Evolutionary conservation across 1,140 invertebrate species (phyloP), one percentile per base, ranked within the genome.

Genomic region (Ephestia elutella): DNA sequence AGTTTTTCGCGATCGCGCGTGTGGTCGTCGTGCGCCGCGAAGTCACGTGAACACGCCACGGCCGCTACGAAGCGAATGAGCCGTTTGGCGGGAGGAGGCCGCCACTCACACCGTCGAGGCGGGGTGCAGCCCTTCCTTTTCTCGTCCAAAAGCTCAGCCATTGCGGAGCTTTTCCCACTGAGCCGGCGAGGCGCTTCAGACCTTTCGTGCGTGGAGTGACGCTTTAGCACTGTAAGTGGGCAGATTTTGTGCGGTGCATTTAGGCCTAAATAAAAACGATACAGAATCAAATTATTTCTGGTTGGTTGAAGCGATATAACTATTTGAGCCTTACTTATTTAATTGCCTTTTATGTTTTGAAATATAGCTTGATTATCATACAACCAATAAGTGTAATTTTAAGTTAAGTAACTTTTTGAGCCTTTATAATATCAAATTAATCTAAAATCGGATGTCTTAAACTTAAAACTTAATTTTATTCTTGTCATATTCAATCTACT

Each of bases 201-300:
- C 76, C 49, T 76, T 83, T 48, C 62, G 32, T 11, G 0, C 1
- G 32, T 68, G 58, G 21, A 67, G 51, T 56, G 61, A 69, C 78
- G 75, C 74, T 83, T 44, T 80, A 81, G 79, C 76, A 71, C 78
- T 76, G 75, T 88, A 88, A 88, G 83, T 88, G 83, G 83, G 74
- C 86, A 86, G 83, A 88, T 86, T 74, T 71, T 79, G 73, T 74
- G 71, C 77, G 75, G 73, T 79, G 82, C 74, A 79, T 86, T 85
- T 85, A 85, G 82, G 85, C 85, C 82, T 84, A 84, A 85, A 84
- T 82, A 80, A 79, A 80, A 83, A 74, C 65, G 71, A 73, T 72
- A 73, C 71, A 71, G 63, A 79, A 78, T 72, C 59, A 63, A 77
- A 80, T 80, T 80, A 3, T 2, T 2, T 15, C 15, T 1, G n/a